Percentiles rank a stretch among this genome's conserved stretches.
These are phyloP conservation scores for Acanthaster planci DNA, from an alignment of 35 echinoderm and acorn worm genomes.

Conservation along the genomic window DNA sequence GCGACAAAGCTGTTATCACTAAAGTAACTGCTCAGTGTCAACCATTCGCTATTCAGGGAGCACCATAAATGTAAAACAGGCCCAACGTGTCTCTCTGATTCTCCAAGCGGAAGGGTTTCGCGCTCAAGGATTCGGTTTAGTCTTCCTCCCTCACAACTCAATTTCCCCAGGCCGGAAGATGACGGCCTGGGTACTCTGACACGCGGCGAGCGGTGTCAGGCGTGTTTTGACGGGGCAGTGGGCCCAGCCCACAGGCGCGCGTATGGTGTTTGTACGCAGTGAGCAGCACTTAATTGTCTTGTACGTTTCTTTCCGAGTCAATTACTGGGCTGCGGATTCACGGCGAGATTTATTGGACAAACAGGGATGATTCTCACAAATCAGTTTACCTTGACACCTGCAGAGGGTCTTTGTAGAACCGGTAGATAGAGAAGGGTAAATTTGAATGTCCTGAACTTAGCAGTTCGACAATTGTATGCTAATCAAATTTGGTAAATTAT, in stretches of 20 bases:
- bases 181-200: not conserved
- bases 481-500: too few species aligned
- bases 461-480: too few species aligned
- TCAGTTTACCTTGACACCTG: slow-evolving; percentile 20
- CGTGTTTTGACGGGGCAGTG: not conserved
- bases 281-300: not conserved
- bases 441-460: not conserved
- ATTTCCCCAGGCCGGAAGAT: slow-evolving; percentile 1
- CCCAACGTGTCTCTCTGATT: not conserved
- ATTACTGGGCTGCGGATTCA: slow-evolving; percentile 1
- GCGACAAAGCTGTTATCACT: too few species aligned
- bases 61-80: slow-evolving; percentile 13
- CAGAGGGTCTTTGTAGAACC: not conserved
- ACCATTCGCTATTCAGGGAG: not conserved
- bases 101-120: slow-evolving; percentile 1
- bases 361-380: slow-evolving; percentile 7
- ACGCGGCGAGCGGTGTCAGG: not conserved
- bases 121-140: not conserved
- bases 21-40: not conserved
- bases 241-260: not conserved
- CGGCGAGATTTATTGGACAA: slow-evolving; percentile 9
- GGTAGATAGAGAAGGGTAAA: not conserved
- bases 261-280: not conserved
- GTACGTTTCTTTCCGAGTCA: slow-evolving; percentile 11
- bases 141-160: slow-evolving; percentile 19